Percentiles rank a stretch among this genome's conserved stretches.
These are phyloP conservation scores for Cosmopolites sordidus DNA, from an alignment of 2,888 invertebrate genomes.

Conservation along the genomic window DNA sequence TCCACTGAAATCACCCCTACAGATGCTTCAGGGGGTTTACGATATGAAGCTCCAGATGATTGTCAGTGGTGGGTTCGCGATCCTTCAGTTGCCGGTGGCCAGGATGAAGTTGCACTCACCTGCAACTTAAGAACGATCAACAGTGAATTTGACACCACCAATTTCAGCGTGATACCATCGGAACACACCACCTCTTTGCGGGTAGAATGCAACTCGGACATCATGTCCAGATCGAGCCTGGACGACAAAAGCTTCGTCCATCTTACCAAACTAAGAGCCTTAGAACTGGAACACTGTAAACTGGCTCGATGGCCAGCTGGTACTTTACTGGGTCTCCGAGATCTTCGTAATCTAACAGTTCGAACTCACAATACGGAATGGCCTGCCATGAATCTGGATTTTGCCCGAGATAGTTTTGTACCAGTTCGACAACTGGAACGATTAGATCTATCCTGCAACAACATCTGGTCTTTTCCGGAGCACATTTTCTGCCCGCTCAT, in stretches of 20 bases:
- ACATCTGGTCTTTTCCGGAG: constrained; percentile 85
- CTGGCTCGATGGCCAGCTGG: constrained; percentile 76
- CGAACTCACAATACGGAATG: constrained; percentile 80
- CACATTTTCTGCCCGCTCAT: constrained; percentile 79
- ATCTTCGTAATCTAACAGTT: constrained; percentile 79
- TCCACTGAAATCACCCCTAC: constrained; percentile 26
- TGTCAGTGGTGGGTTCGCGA: constrained; percentile 74
- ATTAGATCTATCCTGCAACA: constrained; percentile 81
- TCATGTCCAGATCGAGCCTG: constrained; percentile 74
- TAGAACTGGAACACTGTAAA: constrained; percentile 83
- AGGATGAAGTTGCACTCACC: constrained; percentile 69
- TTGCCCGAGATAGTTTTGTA: constrained; percentile 73
- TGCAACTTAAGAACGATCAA: constrained; percentile 80
- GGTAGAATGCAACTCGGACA: constrained; percentile 75
- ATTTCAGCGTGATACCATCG: constrained; percentile 80
- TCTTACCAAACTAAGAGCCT: constrained; percentile 71
- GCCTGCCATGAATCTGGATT: constrained; percentile 79
- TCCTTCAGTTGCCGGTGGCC: constrained; percentile 52
- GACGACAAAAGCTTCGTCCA: constrained; percentile 76
- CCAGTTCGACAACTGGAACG: constrained; percentile 75
- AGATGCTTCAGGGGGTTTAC: constrained; percentile 48
- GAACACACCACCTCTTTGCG: constrained; percentile 76
- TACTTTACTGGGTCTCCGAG: constrained; percentile 72
- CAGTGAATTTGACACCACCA: constrained; percentile 83
- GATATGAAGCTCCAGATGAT: constrained; percentile 81